Base-by-base conservation (phyloP, 37 sponge, comb jelly and placozoan genomes). In the Tethya wilhelma region DNA sequence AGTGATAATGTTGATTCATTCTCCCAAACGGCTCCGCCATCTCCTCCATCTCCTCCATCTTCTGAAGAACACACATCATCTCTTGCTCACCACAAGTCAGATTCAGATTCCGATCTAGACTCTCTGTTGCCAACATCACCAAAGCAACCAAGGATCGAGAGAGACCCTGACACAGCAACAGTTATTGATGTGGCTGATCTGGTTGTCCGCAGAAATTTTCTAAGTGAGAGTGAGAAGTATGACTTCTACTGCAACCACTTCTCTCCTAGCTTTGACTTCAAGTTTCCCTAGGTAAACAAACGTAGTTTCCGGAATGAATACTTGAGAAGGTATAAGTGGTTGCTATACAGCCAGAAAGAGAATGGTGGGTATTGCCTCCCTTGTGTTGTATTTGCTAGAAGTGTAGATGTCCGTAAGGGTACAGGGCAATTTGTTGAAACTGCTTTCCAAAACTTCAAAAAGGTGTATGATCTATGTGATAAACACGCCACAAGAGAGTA, bases 181-280 rank as follows among this genome's bases (percentile, higher is more conserved):
- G 53, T 14, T 14, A 60, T 60, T 60, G 63, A 60, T 23, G 63
- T 60, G 22, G 63, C 63, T 25, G 63, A 60, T 23, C 25, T 60
- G 28, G 63, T n/a, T n/a, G 28, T n/a, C 25, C 22, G 28, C 11
- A 60, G 63, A 23, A 23, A 26, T 23, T 12, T 23, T n/a, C 7
- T 79, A 25, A 67, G 34, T 65, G 72, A 81, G 34, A 20, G 31
- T 25, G 44, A 55, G 23, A 82, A 81, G 62, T 70, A 69, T 59
- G 25, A 71, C 64, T 66, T 82, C 28, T 42, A 64, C 46, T 41
- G n/a, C 34, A 72, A 72, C 36, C 83, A n/a, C n/a, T n/a, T n/a
- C 55, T 30, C 57, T 82, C 83, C 83, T 39, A 62, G 46, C 32
- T 39, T 20, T 26, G 58, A 68, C 33, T 79, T 22, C 69, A 70